Base-by-base conservation (phyloP, 1,140 invertebrate genomes). In the Hylaeus anthracinus region DNA sequence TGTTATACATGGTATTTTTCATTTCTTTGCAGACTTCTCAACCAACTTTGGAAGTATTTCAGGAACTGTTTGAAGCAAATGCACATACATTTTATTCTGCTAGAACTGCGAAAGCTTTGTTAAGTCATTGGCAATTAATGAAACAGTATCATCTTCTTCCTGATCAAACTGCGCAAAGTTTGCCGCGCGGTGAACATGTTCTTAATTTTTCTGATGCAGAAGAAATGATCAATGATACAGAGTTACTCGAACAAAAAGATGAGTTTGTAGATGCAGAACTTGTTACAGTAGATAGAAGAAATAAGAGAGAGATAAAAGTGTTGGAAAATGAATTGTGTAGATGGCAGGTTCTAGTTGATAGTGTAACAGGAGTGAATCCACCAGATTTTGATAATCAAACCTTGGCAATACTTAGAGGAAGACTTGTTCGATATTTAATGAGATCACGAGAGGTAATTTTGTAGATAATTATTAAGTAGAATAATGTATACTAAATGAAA, bases 261-360 rank as follows among this genome's bases (percentile, higher is more conserved):
- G 97, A 98, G 89, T 93, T 95, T 4, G 89, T 97, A 26, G 96
- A 97, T 85, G 90, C 94, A 41, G 96, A 97, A 93, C 90, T 97
- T 85, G 93, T 95, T 60, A 90, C 96, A 61, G 94, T 95, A 55
- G 96, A 97, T 89, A 94, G 96, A 79, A 95, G 95, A 88, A 95
- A 95, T 87, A 97, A 97, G 90, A 96, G 96, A 83, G 97, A 99
- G 92, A 98, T 99, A 65, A 95, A 98, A 71, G 94, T 97, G 48
- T 92, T 99, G 65, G 98, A 99, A 93, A 98, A 97, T 88, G 98
- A 99, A 91, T 90, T 98, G 65, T 95, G 96, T 1, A 96, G 97
- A 81, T 99, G 97, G 97, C 98, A 98, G 92, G 97, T 98, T n/a
- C 91, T 99, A 56, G 97, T 99, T 12, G 98, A 99, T 88, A 97